Evolutionary conservation across 2,797 vertebrate genomes (phyloP), one percentile per base, ranked within the genome.

Genomic region (Morus bassanus): DNA sequence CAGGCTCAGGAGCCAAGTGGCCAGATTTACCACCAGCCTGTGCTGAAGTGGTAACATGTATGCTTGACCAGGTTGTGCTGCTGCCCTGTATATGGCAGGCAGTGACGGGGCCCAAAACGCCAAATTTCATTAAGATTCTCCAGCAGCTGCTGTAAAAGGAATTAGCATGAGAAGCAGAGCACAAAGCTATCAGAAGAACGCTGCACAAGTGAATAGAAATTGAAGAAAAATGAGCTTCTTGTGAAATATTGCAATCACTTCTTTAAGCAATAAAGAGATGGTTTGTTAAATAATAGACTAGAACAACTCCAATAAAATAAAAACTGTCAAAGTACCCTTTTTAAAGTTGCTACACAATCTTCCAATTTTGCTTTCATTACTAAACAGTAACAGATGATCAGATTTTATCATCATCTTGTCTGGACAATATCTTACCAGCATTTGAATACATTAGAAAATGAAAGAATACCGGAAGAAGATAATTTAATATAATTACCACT

Each of bases 211-310:
- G 85, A 97, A 88, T 48, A 63, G 93, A 94, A 95, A 92, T 54
- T 54, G 90, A 94, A 95, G 89, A 93, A 95, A 96, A 96, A 97
- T 73, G 11, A 96, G 83, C 72, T 96, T 69, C 89, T 90, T 91
- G 56, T 96, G 89, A 97, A 96, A 96, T 86, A 87, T 31, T 84
- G 93, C 93, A 91, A 95, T 92, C 88, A 91, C 88, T 96, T 93
- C 85, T 97, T 96, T 91, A 97, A 94, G 95, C 91, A 96, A 94
- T 92, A 96, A 97, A 96, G 85, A 94, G 54, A 65, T 9, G 56
- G 64, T 89, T 96, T 96, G 90, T 95, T 97, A 96, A 97, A 97
- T 96, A 97, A 96, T 72, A 95, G 92, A 96, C 72, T 57, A 96
- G 82, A 95, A 92, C 82, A 96, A 96, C 68, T 88, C 69, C 65